These are phyloP conservation scores for Arvicanthis niloticus DNA, from an alignment of 2,113 vertebrate genomes.

Conservation along the genomic window DNA sequence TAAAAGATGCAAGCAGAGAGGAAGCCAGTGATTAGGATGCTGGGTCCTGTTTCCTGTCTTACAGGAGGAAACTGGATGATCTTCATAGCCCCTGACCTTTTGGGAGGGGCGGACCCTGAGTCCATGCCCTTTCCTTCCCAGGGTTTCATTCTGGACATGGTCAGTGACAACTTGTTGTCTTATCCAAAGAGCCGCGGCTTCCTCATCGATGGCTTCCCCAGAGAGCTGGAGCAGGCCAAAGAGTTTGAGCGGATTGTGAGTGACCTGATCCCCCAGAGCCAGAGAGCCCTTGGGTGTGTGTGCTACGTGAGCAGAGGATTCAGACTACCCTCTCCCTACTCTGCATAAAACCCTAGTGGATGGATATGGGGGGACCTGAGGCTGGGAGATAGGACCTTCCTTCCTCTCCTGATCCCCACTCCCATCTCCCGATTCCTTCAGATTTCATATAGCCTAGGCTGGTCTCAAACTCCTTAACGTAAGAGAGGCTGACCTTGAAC, in stretches of 20 bases:
- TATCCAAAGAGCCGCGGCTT: slow-evolving; percentile 55
- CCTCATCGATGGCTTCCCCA: slow-evolving; percentile 77
- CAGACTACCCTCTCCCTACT: not conserved
- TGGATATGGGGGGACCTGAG: not conserved
- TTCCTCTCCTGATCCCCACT: not conserved
- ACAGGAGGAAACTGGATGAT: not conserved
- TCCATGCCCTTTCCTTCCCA: not conserved
- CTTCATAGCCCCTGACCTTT: not conserved
- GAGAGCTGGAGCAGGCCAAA: slow-evolving; percentile 77
- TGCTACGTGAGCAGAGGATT: not conserved
- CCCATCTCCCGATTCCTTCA: not conserved
- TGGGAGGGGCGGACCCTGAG: not conserved
- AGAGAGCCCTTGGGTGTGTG: rapidly evolving
- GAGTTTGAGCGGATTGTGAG: slow-evolving; percentile 80
- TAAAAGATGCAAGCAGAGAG: not conserved
- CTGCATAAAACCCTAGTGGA: no score
- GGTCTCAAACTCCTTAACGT: not conserved
- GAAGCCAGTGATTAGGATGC: not conserved
- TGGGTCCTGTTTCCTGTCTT: not conserved
- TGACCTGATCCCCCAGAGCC: rapidly evolving
- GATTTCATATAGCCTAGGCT: not conserved
- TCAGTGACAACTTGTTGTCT: slow-evolving; percentile 72
- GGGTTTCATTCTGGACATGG: slow-evolving; percentile 72
- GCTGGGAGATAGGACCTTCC: not conserved
- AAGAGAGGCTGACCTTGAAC: not conserved